Conservation (phyloP, 2,888 invertebrate species). For the Caenorhabditis sp. region DNA sequence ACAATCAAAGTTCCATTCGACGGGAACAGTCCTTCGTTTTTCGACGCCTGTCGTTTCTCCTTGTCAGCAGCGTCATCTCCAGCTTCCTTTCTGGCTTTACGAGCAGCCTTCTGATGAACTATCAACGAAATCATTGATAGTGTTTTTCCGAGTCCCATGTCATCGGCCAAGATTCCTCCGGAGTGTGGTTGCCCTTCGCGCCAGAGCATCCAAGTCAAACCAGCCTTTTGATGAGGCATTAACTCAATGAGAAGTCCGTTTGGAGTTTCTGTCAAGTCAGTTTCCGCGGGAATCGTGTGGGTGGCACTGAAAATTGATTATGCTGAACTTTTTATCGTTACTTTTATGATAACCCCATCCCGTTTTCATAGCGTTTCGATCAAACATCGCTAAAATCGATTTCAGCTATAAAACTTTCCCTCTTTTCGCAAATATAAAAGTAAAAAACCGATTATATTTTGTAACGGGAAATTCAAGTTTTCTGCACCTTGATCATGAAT, state of each 20-base stretch:
- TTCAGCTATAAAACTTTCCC: neutral
- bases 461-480: neutral
- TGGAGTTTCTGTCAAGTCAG: slow-evolving; percentile 74
- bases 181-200: slow-evolving; percentile 90
- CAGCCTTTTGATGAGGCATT: slow-evolving; percentile 85
- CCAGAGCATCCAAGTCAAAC: slow-evolving; percentile 93
- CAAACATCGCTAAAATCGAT: neutral
- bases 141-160: slow-evolving; percentile 86
- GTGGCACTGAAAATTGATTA: slow-evolving; percentile 65
- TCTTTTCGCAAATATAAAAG: slow-evolving; percentile 14
- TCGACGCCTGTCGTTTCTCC: slow-evolving; percentile 57
- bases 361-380: neutral
- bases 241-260: slow-evolving; percentile 75
- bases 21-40: slow-evolving; percentile 74
- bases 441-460: neutral
- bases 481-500: neutral
- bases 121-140: slow-evolving; percentile 85
- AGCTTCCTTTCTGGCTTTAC: slow-evolving; percentile 59
- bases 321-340: neutral
- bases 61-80: slow-evolving; percentile 65
- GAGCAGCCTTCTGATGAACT: slow-evolving; percentile 82
- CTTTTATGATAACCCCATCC: neutral
- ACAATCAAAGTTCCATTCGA: slow-evolving; percentile 88
- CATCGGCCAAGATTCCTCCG: slow-evolving; percentile 90
- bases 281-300: slow-evolving; percentile 69